Percentiles rank a stretch among this genome's conserved stretches.
Evolutionary conservation across 2,797 vertebrate species (phyloP).

Genomic region (Phoxinus dragarum): DNA sequence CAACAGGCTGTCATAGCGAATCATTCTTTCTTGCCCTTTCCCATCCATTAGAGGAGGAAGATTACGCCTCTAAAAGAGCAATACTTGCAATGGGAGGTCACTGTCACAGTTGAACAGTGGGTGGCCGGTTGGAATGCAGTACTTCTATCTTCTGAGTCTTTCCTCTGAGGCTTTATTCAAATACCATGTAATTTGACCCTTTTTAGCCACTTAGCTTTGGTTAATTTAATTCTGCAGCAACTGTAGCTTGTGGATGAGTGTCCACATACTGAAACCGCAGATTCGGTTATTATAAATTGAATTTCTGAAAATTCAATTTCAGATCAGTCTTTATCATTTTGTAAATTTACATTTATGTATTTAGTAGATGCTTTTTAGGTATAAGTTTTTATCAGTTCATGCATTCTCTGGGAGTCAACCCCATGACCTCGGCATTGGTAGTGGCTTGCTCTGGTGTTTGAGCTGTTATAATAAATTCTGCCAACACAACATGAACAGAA

Average conservation of each 20-base stretch:
- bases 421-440: background rate
- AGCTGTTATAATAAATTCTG: background rate
- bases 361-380: background rate
- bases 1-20: conserved; percentile 21
- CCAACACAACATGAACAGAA: background rate
- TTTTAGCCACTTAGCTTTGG: background rate
- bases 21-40: conserved; percentile 25
- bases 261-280: background rate
- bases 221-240: conserved; percentile 29
- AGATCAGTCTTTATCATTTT: background rate
- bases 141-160: background rate
- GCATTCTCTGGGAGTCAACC: background rate
- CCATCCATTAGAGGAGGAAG: background rate
- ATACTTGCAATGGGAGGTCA: conserved; percentile 6
- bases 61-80: conserved; percentile 15
- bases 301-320: background rate
- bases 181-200: conserved; percentile 12
- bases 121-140: background rate
- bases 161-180: background rate
- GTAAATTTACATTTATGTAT: background rate
- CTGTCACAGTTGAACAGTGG: conserved; percentile 10
- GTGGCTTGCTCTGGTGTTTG: background rate
- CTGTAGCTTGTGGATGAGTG: background rate
- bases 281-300: background rate
- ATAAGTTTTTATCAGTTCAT: background rate